Evolutionary conservation across 2,888 invertebrate genomes (phyloP).

Genomic region (Euzetes globulus): DNA sequence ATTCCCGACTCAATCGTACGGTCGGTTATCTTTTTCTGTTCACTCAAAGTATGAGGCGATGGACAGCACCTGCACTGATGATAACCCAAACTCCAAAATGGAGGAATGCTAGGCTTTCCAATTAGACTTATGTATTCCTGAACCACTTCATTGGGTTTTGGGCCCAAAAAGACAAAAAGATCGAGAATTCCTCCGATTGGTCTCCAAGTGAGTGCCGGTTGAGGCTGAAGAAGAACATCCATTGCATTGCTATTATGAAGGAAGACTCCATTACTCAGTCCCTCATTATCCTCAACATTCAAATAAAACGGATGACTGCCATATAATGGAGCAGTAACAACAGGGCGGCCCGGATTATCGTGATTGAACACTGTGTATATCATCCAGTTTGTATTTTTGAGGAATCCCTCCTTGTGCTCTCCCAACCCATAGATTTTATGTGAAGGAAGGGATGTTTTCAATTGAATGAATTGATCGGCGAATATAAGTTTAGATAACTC

Average conservation of each 20-base stretch:
- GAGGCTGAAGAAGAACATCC: conserved; percentile 58
- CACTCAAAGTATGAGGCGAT: conserved; percentile 49
- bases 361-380: conserved; percentile 27
- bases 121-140: conserved; percentile 57
- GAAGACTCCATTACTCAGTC: conserved; percentile 60
- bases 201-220: conserved; percentile 72
- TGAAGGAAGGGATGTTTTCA: conserved; percentile 58
- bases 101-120: conserved; percentile 71
- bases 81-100: conserved; percentile 76
- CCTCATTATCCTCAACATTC: conserved; percentile 64
- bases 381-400: conserved; percentile 11
- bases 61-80: too few relatives aligned
- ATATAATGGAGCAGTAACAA: conserved; percentile 55
- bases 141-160: conserved; percentile 55
- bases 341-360: background rate
- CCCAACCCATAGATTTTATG: conserved; percentile 65
- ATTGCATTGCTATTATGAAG: conserved; percentile 77
- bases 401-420: conserved; percentile 58
- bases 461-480: conserved; percentile 64
- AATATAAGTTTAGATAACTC: conserved; percentile 57
- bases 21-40: too few relatives aligned
- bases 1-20: conserved; percentile 59
- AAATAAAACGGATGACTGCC: conserved; percentile 78
- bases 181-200: conserved; percentile 72
- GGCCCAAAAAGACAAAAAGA: conserved; percentile 68